A percentile compares a stretch with the other conserved stretches of the same genome.
Conservation (phyloP, 37 sponge, comb jelly and placozoan genomes). For the Agelas oroides region DNA sequence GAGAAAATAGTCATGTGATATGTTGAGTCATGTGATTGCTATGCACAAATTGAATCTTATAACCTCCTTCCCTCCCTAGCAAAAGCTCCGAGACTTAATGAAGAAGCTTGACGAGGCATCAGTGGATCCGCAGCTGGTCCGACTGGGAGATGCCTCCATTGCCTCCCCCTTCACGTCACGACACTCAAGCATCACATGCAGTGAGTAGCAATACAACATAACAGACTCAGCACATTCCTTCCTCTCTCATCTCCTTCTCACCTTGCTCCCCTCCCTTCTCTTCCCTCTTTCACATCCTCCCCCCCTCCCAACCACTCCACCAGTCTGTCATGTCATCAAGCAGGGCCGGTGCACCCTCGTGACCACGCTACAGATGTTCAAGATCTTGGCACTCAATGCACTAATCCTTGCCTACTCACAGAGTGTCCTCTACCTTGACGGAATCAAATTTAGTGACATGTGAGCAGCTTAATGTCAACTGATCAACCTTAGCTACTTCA, state of each 20-base stretch:
- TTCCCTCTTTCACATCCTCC: neutral
- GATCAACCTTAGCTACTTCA: neutral
- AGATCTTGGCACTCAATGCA: constrained; percentile 98
- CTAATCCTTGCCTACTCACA: constrained; percentile 97
- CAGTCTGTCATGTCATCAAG: constrained; percentile 89
- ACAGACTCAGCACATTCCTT: no score
- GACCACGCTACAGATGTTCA: constrained; percentile 99
- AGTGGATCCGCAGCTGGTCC: constrained; percentile 78
- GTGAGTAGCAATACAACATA: constrained; percentile 48
- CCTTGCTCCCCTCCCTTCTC: neutral
- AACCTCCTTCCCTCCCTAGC: constrained; percentile 30
- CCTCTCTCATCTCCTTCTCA: neutral
- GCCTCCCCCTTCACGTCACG: constrained; percentile 97
- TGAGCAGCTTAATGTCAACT: constrained; percentile 47
- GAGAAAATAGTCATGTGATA: no score
- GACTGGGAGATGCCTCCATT: constrained; percentile 98
- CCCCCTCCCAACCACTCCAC: neutral
- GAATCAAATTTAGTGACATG: constrained; percentile 98
- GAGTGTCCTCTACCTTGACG: constrained; percentile 96
- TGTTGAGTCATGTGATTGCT: neutral
- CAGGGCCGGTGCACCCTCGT: constrained; percentile 98
- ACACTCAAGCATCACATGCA: constrained; percentile 80
- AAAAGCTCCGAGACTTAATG: constrained; percentile 56
- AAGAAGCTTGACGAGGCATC: constrained; percentile 62
- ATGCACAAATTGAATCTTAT: no score